Evolutionary conservation across 2,797 vertebrate species (phyloP).

Genomic region (Danio albolineatus): DNA sequence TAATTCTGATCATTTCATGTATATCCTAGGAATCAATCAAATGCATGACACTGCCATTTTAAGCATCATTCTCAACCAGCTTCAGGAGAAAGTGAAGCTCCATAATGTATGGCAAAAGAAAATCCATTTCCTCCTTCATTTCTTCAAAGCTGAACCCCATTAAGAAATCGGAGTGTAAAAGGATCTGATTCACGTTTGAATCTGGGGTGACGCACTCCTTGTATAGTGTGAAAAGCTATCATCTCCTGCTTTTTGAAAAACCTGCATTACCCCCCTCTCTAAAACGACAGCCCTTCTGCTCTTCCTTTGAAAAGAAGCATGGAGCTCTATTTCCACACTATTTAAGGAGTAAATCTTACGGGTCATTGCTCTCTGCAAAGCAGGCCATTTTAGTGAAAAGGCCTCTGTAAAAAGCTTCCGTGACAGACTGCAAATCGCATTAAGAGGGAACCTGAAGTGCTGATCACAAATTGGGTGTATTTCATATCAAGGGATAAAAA

Average conservation of each 20-base stretch:
- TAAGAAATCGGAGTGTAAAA: slow-evolving; percentile 46
- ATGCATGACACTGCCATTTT: background rate
- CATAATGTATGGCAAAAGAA: slow-evolving; percentile 7
- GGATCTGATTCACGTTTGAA: slow-evolving; percentile 61
- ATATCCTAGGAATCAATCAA: background rate
- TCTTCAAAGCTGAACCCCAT: slow-evolving; percentile 50
- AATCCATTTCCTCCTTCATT: slow-evolving; percentile 56
- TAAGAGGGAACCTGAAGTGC: slow-evolving; percentile 53
- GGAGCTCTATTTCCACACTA: slow-evolving; percentile 51
- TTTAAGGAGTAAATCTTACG: slow-evolving; percentile 54
- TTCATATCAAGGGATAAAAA: slow-evolving; percentile 38
- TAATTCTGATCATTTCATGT: background rate
- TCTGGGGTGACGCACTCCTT: slow-evolving; percentile 47
- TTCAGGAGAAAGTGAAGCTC: background rate
- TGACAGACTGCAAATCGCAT: slow-evolving; percentile 53
- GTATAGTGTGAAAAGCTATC: slow-evolving; percentile 47
- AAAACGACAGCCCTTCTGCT: slow-evolving; percentile 47
- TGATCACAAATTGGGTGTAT: slow-evolving; percentile 43
- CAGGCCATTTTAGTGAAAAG: slow-evolving; percentile 46
- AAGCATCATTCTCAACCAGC: background rate
- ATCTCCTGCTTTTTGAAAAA: slow-evolving; percentile 49
- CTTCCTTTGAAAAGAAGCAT: slow-evolving; percentile 35
- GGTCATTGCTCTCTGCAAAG: slow-evolving; percentile 51
- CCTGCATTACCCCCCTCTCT: slow-evolving; percentile 5
- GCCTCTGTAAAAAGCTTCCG: slow-evolving; percentile 28